phyloP scores from a whole-genome alignment of 1,140 invertebrate species.

The Trachymyrmex cornetzi region DNA sequence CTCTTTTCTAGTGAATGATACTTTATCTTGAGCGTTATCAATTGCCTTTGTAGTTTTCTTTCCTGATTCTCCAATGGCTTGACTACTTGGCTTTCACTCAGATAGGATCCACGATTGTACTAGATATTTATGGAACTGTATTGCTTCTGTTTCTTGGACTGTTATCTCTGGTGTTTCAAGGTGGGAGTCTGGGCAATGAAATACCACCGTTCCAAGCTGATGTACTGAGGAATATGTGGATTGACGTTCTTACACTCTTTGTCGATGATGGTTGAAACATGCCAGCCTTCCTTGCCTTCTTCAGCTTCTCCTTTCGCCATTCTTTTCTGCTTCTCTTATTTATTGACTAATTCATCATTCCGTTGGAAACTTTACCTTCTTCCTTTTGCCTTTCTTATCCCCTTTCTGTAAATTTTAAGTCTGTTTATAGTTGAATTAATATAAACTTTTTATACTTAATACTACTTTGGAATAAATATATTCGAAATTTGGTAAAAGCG shows the following conservation, averaged over 20 bases:
- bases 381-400: neutral
- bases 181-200: no score
- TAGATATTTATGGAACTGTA: no score
- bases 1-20: neutral
- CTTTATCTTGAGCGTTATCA: neutral
- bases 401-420: no score
- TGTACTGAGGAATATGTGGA: neutral
- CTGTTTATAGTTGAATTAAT: no score
- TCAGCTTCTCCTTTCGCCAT: no score
- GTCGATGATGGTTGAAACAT: neutral
- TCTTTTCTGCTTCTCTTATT: neutral
- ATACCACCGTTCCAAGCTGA: no score
- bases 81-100: no score
- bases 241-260: neutral
- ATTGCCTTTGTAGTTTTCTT: neutral
- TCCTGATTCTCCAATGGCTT: neutral
- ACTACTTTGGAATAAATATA: neutral
- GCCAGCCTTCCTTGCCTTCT: neutral
- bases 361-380: neutral
- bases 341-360: neutral
- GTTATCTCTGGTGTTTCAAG: no score
- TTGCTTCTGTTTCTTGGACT: no score
- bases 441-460: no score
- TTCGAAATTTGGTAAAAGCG: neutral
- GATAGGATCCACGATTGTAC: no score